A percentile compares a stretch with the other conserved stretches of the same genome.
Evolutionary conservation across 2,797 vertebrate species (phyloP).

Genomic region (Malurus splendens): DNA sequence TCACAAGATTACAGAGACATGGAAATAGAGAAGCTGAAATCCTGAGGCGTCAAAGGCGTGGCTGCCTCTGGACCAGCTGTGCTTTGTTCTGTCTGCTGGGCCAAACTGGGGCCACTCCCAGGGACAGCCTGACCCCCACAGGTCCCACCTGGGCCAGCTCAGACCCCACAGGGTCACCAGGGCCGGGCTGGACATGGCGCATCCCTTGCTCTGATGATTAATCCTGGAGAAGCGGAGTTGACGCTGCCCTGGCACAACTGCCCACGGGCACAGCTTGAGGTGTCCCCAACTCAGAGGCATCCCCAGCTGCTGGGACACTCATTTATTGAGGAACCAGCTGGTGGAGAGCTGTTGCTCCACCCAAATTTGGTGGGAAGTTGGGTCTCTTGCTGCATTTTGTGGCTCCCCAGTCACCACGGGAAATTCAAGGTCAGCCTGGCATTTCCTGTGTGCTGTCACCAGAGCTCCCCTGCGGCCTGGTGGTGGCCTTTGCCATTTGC

Average conservation of each 20-base stretch:
- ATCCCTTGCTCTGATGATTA: not conserved
- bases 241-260: not conserved
- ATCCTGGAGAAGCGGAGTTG: accelerated
- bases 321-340: not conserved
- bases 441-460: not conserved
- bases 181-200: accelerated
- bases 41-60: not conserved
- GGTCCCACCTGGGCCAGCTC: not conserved
- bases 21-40: too few species aligned
- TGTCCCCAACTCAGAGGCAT: not conserved
- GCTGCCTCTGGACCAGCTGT: not conserved
- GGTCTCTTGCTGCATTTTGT: not conserved
- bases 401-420: too few species aligned
- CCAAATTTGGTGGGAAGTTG: not conserved
- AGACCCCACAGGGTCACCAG: not conserved
- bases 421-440: not conserved
- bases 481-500: accelerated
- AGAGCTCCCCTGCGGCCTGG: not conserved
- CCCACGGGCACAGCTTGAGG: not conserved
- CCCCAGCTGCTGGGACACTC: not conserved
- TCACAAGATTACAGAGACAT: too few species aligned
- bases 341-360: not conserved
- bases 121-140: not conserved
- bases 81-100: not conserved
- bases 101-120: not conserved